These are phyloP conservation scores for Azorinus chamasolen DNA, from an alignment of 2,888 invertebrate species.

Conservation along the genomic window DNA sequence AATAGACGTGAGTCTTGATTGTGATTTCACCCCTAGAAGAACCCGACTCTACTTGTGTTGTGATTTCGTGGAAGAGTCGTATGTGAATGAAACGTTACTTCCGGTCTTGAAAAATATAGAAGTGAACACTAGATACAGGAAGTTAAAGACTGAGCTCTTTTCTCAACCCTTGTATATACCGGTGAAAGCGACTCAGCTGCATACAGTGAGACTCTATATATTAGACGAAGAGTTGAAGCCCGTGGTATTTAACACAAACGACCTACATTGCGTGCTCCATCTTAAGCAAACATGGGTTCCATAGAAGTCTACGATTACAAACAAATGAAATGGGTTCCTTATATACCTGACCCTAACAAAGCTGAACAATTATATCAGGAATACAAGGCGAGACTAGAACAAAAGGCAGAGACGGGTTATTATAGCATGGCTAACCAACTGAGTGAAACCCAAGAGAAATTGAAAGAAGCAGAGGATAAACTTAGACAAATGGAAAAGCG, in stretches of 20 bases:
- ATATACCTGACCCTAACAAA: conserved; percentile 19
- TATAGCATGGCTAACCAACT: conserved; percentile 14
- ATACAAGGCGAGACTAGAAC: conserved; percentile 11
- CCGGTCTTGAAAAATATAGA: conserved; percentile 31
- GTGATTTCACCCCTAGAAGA: conserved; percentile 28
- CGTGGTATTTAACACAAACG: conserved; percentile 22
- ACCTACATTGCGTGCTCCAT: conserved; percentile 36
- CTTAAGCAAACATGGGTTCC: conserved; percentile 38
- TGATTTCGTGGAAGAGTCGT: conserved; percentile 25
- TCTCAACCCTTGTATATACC: conserved; percentile 5
- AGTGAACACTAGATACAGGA: conserved; percentile 13
- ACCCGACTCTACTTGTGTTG: conserved; percentile 32
- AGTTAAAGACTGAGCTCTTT: conserved; percentile 8
- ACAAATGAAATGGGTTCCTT: conserved; percentile 26
- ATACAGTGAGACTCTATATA: conserved; percentile 11
- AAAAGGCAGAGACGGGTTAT: conserved; percentile 20
- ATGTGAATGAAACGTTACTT: conserved; percentile 11
- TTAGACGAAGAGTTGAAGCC: conserved; percentile 16
- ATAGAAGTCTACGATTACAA: conserved; percentile 35
- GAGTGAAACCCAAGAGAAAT: neutral
- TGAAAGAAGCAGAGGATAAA: neutral
- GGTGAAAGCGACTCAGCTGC: conserved; percentile 9
- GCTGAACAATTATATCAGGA: conserved; percentile 25
- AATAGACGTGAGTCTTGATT: conserved; percentile 21
- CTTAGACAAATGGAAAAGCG: neutral